These are phyloP conservation scores for Onychomys torridus DNA, from an alignment of 2,797 vertebrate genomes.

Conservation along the genomic window DNA sequence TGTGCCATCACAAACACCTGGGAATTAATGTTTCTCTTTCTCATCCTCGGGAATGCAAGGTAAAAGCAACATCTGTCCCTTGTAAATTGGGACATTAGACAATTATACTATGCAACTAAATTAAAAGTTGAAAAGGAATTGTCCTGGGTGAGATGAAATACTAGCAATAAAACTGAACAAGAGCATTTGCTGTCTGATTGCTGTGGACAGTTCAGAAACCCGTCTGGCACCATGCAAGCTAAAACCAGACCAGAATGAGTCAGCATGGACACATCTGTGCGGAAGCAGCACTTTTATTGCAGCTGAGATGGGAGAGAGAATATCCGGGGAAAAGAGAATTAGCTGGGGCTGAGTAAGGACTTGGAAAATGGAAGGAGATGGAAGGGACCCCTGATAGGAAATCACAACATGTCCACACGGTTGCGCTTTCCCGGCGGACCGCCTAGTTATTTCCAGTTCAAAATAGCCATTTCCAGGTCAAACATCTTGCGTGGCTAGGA, in stretches of 20 bases:
- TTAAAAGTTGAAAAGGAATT: not conserved
- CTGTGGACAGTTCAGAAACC: not conserved
- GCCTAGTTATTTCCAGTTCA: too few species aligned
- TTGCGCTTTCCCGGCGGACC: too few species aligned
- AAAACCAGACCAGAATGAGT: not conserved
- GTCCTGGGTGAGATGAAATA: not conserved
- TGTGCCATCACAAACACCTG: not conserved
- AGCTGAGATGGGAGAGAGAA: not conserved
- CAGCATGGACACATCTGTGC: not conserved
- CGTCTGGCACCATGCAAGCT: not conserved
- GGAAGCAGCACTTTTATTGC: not conserved
- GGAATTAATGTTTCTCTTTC: constrained; percentile 23
- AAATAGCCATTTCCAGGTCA: too few species aligned
- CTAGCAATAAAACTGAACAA: not conserved
- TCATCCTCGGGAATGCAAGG: not conserved
- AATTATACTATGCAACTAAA: constrained; percentile 7
- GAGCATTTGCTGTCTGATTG: not conserved
- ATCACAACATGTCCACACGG: too few species aligned
- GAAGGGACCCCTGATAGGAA: not conserved
- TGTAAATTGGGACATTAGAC: constrained; percentile 69
- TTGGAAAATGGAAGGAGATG: not conserved
- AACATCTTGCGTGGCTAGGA: too few species aligned
- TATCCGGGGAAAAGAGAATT: not conserved
- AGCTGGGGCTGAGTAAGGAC: not conserved
- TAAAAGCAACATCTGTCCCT: constrained; percentile 7